A percentile compares a stretch with the other conserved stretches of the same genome.
These are phyloP conservation scores for Thoracochromis brauschi DNA, from an alignment of 2,113 vertebrate species.

Conservation along the genomic window DNA sequence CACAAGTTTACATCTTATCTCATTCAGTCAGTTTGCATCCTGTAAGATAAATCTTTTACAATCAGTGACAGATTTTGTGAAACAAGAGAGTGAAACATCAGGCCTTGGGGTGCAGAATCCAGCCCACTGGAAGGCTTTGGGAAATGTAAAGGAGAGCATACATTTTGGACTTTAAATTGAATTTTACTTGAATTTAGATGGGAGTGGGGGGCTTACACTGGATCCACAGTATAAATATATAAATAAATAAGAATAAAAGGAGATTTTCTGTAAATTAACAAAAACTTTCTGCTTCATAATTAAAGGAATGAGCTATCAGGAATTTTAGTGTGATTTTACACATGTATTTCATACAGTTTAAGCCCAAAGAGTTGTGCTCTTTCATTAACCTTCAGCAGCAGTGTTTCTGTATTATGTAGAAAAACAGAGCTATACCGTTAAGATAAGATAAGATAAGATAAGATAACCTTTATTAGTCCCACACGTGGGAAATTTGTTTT, in stretches of 20 bases:
- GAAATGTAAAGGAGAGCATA: background rate
- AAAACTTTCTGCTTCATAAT: background rate
- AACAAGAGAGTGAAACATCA: background rate
- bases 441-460: too few species aligned
- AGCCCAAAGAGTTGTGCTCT: background rate
- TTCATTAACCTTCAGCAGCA: background rate
- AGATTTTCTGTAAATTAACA: background rate
- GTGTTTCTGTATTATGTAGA: accelerated
- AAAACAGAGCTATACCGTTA: background rate
- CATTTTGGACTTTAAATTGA: background rate
- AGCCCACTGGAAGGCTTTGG: background rate
- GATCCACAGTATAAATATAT: background rate
- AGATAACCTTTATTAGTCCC: too few species aligned
- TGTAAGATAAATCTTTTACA: background rate
- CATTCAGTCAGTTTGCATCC: accelerated
- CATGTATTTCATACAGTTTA: background rate
- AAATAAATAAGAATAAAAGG: background rate
- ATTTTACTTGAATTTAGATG: background rate
- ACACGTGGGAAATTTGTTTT: too few species aligned
- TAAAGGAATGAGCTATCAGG: background rate
- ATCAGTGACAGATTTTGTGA: background rate
- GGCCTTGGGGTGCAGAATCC: accelerated
- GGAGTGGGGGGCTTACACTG: background rate
- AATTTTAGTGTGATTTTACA: background rate
- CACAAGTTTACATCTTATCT: background rate